Base-by-base conservation (phyloP, 2,113 vertebrate genomes). In the Spea bombifrons region DNA sequence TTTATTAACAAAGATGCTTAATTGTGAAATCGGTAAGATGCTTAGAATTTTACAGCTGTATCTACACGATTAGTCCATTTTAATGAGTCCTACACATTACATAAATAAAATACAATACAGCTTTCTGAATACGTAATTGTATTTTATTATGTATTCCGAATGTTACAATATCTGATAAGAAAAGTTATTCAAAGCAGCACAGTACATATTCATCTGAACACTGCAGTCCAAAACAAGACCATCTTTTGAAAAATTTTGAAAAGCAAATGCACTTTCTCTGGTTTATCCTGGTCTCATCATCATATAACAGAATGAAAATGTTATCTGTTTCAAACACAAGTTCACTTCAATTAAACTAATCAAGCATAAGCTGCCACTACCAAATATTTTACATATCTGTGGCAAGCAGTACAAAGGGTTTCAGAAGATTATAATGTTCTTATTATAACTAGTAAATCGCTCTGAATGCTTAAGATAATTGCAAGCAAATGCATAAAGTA, bases 321-420 rank as follows among this genome's bases (percentile, higher is more conserved):
- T 88, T 90, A 89, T 88, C 85, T 88, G 52, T 84, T 88, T 90
- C 84, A 86, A 88, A 90, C 84, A 90, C 80, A 66, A 86, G 73
- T 75, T 85, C 82, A 88, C 90, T 89, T 87, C 88, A 90, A 86
- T 90, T 85, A 84, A 88, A 88, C 72, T 86, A 84, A 84, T 86
- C 83, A 87, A 81, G 66, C 70, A 77, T 71, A 83, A 87, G 79
- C 82, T 81, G 84, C 82, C 85, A 61, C 43, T 87, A 88, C 80
- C 67, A 86, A 91, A 90, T 88, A 76, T 49, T 44, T 82, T 87
- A 80, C 65, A 75, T 86, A 77, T 87, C 81, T 81, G 48, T 85
- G 74, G 84, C 43, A 88, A 85, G 84, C 76, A 61, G 53, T 66
- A 84, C 80, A 75, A 87, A 75, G 75, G 87, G 61, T 83, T 76